Base-by-base conservation (phyloP, 1,140 invertebrate genomes). In the Musca domestica region DNA sequence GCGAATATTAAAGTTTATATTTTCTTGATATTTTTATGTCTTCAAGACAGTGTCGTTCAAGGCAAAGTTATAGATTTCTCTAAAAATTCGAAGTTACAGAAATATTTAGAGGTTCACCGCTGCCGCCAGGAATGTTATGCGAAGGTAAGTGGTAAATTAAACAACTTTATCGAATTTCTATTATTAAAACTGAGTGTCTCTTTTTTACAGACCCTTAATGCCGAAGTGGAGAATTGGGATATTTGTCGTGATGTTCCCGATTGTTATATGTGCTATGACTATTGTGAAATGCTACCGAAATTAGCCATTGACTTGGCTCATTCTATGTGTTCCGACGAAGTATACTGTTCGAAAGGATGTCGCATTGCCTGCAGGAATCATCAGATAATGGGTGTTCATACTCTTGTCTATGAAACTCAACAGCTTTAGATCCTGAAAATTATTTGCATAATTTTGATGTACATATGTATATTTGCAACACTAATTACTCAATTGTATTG, bases 241-340 rank as follows among this genome's bases (percentile, higher is more conserved):
- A 41, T 71, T 10, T 78, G 76, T 64, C 74, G 67, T 6, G 61
- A 61, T 4, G 70, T 67, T 23, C 76, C 76, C 15, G 74, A 78
- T 20, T 78, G 76, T 69, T 78, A 68, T 41, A 78, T 78, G 76
- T 78, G 76, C 70, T 74, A 76, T 64, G 76, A 78, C 66, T 78
- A 78, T 22, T 78, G 76, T 41, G 74, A 74, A 12, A 74, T 75
- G 14, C 70, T 78, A 10, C 54, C 66, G 10, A 54, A 75, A 10
- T 73, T 73, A 63, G 68, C 75, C 3, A 27, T 9, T 27, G 74
- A 71, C 12, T 67, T 78, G 52, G 71, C 76, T 61, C 23, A 47
- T 2, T 74, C 76, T 3, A 78, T 78, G 76, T 78, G 76, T 22
- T 71, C 73, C 17, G 76, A 78, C 52, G 56, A 65, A 10, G 69